A percentile compares a stretch with the other conserved stretches of the same genome.
Conservation (phyloP, 1,140 invertebrate species). For the Chionoecetes opilio region DNA sequence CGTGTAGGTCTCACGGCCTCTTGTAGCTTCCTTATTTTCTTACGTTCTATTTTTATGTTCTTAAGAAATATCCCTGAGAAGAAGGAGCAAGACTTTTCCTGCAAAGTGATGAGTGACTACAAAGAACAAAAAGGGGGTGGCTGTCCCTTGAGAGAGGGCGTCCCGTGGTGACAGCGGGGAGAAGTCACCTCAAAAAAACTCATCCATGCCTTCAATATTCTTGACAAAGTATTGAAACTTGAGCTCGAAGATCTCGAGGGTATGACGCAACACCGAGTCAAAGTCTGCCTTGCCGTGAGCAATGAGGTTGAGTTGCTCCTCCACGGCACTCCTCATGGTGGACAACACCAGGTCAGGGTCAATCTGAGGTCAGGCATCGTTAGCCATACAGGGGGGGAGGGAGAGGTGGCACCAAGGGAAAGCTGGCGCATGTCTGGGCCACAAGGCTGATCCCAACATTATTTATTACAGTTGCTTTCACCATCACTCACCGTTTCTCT, state of each 20-base stretch:
- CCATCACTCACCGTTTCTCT: too few relatives aligned
- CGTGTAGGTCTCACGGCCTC: too few relatives aligned
- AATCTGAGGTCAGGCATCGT: conserved; percentile 88
- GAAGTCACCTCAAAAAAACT: conserved; percentile 98
- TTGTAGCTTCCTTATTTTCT: too few relatives aligned
- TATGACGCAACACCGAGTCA: conserved; percentile 93
- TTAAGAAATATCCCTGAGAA: too few relatives aligned
- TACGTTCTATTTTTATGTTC: too few relatives aligned
- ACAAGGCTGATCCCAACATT: too few relatives aligned
- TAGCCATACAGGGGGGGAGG: not conserved
- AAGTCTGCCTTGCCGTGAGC: conserved; percentile 95
- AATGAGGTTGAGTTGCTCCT: conserved; percentile 98
- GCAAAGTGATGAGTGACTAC: too few relatives aligned
- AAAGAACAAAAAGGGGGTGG: too few relatives aligned
- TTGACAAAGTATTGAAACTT: conserved; percentile 99
- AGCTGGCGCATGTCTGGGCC: too few relatives aligned
- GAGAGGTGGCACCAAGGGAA: not conserved
- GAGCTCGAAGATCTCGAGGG: conserved; percentile 95
- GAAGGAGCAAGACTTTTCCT: too few relatives aligned
- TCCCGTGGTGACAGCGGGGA: conserved; percentile 96
- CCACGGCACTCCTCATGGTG: conserved; percentile 98
- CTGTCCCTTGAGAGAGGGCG: conserved; percentile 93
- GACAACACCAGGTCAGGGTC: conserved; percentile 98
- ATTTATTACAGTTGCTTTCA: too few relatives aligned
- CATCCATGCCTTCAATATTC: conserved; percentile 96